Conservation (phyloP, 2,113 vertebrate species). For the Callaeas wilsoni region DNA sequence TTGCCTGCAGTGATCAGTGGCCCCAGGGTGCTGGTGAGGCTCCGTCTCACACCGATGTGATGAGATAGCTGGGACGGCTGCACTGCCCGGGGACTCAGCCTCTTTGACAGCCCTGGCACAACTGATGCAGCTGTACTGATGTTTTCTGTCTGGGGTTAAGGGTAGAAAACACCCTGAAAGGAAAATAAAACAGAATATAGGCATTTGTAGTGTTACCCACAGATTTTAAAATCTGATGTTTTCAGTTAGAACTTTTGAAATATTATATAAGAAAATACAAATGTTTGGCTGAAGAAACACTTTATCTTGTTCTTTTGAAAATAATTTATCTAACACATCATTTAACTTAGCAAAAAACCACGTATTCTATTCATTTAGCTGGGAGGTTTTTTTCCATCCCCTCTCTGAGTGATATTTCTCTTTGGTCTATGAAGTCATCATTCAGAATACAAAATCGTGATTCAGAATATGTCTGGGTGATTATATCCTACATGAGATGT, state of each 20-base stretch:
- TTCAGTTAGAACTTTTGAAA: not conserved
- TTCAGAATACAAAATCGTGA: not conserved
- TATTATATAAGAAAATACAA: not conserved
- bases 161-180: not conserved
- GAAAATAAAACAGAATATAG: not conserved
- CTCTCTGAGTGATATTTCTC: not conserved
- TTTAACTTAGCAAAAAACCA: not conserved
- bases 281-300: not conserved
- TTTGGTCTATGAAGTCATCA: not conserved
- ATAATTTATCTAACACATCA: not conserved
- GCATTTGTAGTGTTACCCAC: not conserved
- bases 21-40: not conserved
- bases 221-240: not conserved
- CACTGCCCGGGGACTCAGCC: rapidly evolving
- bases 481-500: not conserved
- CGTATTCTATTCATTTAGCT: not conserved
- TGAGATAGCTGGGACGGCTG: rapidly evolving
- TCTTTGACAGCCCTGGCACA: not conserved
- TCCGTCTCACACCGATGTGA: rapidly evolving
- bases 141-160: not conserved
- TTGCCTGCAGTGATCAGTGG: not conserved
- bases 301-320: not conserved
- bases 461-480: not conserved
- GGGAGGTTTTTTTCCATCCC: not conserved
- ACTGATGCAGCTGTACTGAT: not conserved